Percentiles rank a stretch among this genome's conserved stretches.
Conservation (phyloP, 2,888 invertebrate species). For the Panopea generosa region DNA sequence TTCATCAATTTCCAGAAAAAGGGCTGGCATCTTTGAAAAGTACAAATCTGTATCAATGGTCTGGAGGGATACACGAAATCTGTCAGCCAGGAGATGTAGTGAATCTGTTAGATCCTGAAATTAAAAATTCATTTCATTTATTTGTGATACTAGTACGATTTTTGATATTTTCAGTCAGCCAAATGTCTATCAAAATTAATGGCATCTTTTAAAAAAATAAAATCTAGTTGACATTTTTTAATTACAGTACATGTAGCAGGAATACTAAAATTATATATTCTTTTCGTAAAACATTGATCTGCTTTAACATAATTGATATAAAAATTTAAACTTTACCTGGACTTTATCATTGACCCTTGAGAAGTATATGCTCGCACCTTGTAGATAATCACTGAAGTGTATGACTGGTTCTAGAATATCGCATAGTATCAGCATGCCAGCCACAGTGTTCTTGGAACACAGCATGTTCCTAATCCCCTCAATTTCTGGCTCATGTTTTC, state of each 20-base stretch:
- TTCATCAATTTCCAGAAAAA: slow-evolving; percentile 23
- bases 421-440: slow-evolving; percentile 17
- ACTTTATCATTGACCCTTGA: no score
- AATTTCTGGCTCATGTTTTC: slow-evolving; percentile 16
- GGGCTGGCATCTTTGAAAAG: slow-evolving; percentile 7
- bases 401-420: slow-evolving; percentile 30
- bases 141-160: no score
- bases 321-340: no score
- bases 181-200: no score
- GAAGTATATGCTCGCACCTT: background rate
- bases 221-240: no score
- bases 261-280: no score
- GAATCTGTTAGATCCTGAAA: slow-evolving; percentile 10
- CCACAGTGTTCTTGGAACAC: slow-evolving; percentile 18
- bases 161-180: no score
- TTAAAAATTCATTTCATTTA: no score
- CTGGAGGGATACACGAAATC: slow-evolving; percentile 6
- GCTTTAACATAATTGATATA: no score
- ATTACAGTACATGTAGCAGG: no score
- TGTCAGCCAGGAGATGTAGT: slow-evolving; percentile 3
- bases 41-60: background rate
- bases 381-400: slow-evolving; percentile 23
- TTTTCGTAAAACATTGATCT: no score
- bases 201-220: no score
- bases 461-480: slow-evolving; percentile 12